phyloP scores from a whole-genome alignment of 2,113 vertebrate species.

The Mus musculus region DNA sequence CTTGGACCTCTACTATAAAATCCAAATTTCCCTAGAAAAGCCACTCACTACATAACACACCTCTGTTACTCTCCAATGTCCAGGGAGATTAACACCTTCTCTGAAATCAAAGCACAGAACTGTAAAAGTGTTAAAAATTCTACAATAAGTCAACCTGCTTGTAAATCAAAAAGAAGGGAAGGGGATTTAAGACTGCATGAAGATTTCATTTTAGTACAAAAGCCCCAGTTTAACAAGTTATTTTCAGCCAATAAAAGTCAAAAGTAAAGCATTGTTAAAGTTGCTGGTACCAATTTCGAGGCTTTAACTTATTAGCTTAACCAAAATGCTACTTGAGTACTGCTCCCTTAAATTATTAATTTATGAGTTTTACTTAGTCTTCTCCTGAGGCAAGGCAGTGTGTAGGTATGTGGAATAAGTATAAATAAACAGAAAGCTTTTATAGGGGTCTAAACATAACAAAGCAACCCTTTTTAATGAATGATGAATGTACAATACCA shows the following conservation, averaged over 20 bases:
- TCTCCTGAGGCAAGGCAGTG: slow-evolving; percentile 56
- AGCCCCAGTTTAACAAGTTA: slow-evolving; percentile 72
- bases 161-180: slow-evolving; percentile 70
- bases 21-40: slow-evolving; percentile 51
- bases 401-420: slow-evolving; percentile 52
- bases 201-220: slow-evolving; percentile 75
- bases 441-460: slow-evolving; percentile 67
- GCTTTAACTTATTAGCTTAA: slow-evolving; percentile 73
- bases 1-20: slow-evolving; percentile 32
- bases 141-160: slow-evolving; percentile 63
- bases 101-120: slow-evolving; percentile 72
- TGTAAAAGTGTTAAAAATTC: slow-evolving; percentile 69
- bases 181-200: slow-evolving; percentile 62
- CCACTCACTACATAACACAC: slow-evolving; percentile 59
- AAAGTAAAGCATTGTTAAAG: slow-evolving; percentile 77
- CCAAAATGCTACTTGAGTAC: slow-evolving; percentile 66
- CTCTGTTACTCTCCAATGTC: slow-evolving; percentile 68
- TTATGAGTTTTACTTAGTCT: slow-evolving; percentile 70
- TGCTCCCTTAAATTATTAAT: slow-evolving; percentile 72
- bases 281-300: slow-evolving; percentile 57
- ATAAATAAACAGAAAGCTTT: slow-evolving; percentile 72
- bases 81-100: slow-evolving; percentile 67
- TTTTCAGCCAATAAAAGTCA: slow-evolving; percentile 79
- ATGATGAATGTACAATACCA: slow-evolving; percentile 43
- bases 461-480: slow-evolving; percentile 73